Evolutionary conservation across 2,113 vertebrate genomes (phyloP).

Genomic region (Telmatochromis sp.): DNA sequence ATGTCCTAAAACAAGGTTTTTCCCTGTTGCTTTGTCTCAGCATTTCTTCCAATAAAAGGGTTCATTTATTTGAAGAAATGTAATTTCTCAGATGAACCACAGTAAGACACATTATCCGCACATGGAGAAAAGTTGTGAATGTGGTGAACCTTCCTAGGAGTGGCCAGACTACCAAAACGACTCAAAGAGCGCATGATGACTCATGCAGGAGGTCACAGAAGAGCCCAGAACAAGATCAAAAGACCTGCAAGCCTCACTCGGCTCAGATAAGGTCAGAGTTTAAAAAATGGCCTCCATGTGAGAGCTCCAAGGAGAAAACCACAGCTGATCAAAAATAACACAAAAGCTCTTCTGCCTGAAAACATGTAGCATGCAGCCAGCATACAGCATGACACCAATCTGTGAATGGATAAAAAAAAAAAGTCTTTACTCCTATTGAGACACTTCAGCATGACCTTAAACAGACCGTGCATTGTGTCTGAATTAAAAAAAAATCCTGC

Average conservation of each 20-base stretch:
- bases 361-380: background rate
- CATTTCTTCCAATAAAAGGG: background rate
- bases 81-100: background rate
- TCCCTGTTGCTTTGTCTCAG: background rate
- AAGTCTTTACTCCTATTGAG: background rate
- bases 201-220: background rate
- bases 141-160: background rate
- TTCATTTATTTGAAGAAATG: background rate
- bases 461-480: background rate
- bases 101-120: background rate
- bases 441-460: background rate
- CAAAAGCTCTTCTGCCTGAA: background rate
- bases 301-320: background rate
- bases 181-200: background rate
- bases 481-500: background rate
- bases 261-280: background rate
- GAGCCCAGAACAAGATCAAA: background rate
- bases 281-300: background rate
- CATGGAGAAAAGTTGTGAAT: background rate
- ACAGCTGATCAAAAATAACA: background rate
- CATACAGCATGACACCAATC: background rate
- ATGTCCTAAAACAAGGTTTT: background rate
- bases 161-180: background rate
- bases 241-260: background rate
- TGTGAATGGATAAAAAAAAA: background rate